A percentile compares a stretch with the other conserved stretches of the same genome.
These are phyloP conservation scores for Mongoloraphidia duomilia DNA, from an alignment of 2,888 invertebrate genomes.

Conservation along the genomic window DNA sequence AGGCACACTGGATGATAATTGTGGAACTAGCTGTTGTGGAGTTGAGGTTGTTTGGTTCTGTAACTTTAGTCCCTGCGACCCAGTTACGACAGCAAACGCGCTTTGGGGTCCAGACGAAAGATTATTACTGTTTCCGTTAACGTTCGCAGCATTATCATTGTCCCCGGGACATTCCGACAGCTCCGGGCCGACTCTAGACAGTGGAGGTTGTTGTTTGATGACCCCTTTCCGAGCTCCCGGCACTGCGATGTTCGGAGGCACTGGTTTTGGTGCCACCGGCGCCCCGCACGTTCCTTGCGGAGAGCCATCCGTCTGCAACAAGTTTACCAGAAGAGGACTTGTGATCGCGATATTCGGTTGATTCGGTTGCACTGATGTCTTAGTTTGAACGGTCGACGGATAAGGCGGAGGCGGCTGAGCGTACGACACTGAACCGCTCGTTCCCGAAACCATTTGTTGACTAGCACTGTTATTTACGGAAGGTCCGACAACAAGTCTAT, in stretches of 20 bases:
- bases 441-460: too few species aligned
- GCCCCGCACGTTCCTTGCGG: slow-evolving; percentile 29
- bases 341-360: slow-evolving; percentile 54
- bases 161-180: slow-evolving; percentile 11
- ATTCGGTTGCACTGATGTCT: slow-evolving; percentile 20
- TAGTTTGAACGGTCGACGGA: slow-evolving; percentile 28
- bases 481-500: slow-evolving; percentile 17
- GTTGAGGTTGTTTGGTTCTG: too few species aligned
- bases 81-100: too few species aligned
- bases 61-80: too few species aligned
- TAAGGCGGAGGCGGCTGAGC: slow-evolving; percentile 32
- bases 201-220: slow-evolving; percentile 12
- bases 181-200: slow-evolving; percentile 15
- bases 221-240: slow-evolving; percentile 20
- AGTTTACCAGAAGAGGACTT: slow-evolving; percentile 80
- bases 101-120: too few species aligned
- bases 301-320: slow-evolving; percentile 71
- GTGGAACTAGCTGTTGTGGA: too few species aligned
- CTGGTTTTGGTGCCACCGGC: slow-evolving; percentile 10
- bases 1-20: too few species aligned
- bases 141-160: slow-evolving; percentile 2
- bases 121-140: slow-evolving; percentile 1
- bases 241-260: background rate
- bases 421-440: slow-evolving; percentile 18
- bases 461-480: slow-evolving; percentile 1